Evolutionary conservation across 1,140 invertebrate species (phyloP).

Genomic region (Apocrypta bakeri): DNA sequence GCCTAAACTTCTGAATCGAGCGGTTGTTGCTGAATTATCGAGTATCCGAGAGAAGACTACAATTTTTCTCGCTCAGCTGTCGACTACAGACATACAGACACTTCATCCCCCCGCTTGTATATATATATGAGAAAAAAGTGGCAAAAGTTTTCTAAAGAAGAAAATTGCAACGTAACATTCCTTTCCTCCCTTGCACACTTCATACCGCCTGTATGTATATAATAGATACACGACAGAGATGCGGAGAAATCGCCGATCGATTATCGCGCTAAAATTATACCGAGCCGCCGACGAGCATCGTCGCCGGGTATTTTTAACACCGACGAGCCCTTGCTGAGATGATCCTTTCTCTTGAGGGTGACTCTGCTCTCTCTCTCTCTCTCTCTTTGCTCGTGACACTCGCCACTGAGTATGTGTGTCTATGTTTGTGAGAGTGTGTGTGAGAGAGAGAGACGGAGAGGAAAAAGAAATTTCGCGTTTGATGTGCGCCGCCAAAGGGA

Average conservation of each 20-base stretch:
- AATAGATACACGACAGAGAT: too few species aligned
- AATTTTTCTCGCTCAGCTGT: background rate
- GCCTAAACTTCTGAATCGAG: background rate
- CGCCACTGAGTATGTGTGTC: background rate
- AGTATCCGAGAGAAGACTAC: background rate
- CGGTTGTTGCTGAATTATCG: background rate
- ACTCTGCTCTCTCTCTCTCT: constrained; percentile 3
- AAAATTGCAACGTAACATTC: constrained; percentile 33
- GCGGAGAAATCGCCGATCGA: constrained; percentile 44
- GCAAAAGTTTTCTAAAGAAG: constrained; percentile 22
- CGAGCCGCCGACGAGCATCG: constrained; percentile 21
- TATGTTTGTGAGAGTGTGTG: constrained; percentile 57
- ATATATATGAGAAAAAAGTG: background rate
- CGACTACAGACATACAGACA: too few species aligned
- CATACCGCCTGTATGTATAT: background rate
- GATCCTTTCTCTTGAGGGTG: constrained; percentile 45
- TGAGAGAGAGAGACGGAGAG: constrained; percentile 59
- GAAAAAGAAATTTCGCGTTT: constrained; percentile 71
- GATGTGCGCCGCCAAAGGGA: constrained; percentile 71
- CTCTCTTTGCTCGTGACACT: constrained; percentile 62
- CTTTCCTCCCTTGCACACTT: background rate
- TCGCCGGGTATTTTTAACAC: constrained; percentile 36
- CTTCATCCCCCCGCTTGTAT: too few species aligned
- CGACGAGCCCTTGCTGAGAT: constrained; percentile 41
- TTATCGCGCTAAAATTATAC: constrained; percentile 51